Percentiles rank a stretch among this genome's conserved stretches.
Conservation (phyloP, 2,113 vertebrate genomes). For the Patagioenas fasciata region DNA sequence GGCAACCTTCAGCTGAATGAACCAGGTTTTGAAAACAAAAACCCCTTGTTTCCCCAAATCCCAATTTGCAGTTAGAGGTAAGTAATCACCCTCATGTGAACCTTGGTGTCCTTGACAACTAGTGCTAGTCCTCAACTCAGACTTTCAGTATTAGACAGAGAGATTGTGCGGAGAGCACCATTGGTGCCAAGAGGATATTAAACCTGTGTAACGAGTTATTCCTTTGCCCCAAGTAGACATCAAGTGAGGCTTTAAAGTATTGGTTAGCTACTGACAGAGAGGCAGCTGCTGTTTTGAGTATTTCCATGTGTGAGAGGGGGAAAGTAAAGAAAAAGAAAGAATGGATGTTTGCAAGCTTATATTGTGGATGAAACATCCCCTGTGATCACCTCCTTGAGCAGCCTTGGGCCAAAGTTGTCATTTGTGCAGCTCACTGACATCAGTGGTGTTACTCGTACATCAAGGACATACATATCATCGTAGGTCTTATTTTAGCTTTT, state of each 20-base stretch:
- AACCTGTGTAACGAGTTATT: background rate
- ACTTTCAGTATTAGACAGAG: background rate
- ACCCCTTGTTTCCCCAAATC: background rate
- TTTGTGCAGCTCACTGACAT: conserved; percentile 31
- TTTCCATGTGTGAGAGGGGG: background rate
- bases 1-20: conserved; percentile 42
- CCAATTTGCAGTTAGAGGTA: conserved; percentile 17
- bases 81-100: background rate
- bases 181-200: background rate
- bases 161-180: background rate
- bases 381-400: conserved; percentile 18
- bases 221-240: background rate
- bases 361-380: background rate
- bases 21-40: conserved; percentile 20
- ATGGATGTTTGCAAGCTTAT: conserved; percentile 47
- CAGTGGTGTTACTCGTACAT: background rate
- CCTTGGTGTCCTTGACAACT: background rate
- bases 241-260: background rate
- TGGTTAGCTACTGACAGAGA: background rate
- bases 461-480: background rate
- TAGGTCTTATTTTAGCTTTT: conserved; percentile 47
- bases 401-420: conserved; percentile 50
- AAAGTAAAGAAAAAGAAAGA: conserved; percentile 17
- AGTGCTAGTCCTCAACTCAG: background rate
- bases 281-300: background rate